Base-by-base conservation (phyloP, 37 sponge, comb jelly and placozoan species). In the Axinella damicornis region DNA sequence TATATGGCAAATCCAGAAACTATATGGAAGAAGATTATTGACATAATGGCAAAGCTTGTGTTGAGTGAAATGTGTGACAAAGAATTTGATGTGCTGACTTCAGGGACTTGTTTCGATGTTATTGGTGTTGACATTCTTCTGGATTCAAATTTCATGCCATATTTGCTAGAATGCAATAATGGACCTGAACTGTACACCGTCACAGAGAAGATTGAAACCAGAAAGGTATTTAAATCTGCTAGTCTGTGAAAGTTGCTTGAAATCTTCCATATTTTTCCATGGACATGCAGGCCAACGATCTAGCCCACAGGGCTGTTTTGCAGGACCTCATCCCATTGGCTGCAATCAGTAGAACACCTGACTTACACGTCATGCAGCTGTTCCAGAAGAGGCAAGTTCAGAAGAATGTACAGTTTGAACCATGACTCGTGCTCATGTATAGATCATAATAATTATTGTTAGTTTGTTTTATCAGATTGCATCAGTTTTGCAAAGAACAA, bases 41-140 rank as follows among this genome's bases (percentile, higher is more conserved):
- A 92, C 59, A 39, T 85, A 15, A 79, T 90, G 85, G 35, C 74
- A 14, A 96, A 96, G 69, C 53, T 96, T 24, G 93, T 87, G 24
- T 66, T 96, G 54, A 92, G 93, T 37, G 85, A 89, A 65, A 87
- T 87, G 77, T 96, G 93, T 70, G 76, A 85, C 21, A 68, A 28
- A 73, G 84, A 83, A 0, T 79, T 76, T 57, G 96, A 96, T 28
- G 18, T 52, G 24, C 84, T 82, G 41, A 19, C 53, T 18, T 56
- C 88, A 2, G 93, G 96, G 0, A 92, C 90, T 12, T 96, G 96
- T 74, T 96, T 96, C 76, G 96, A 96, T 53, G 55, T 96, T 39
- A 92, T 96, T 30, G 96, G 96, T 0, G 91, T 85, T 20, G 96
- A 96, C 73, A 91, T 96, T 2, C 53, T 96, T n/a, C 74, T 96